A percentile compares a stretch with the other conserved stretches of the same genome.
phyloP scores from a whole-genome alignment of 1,140 invertebrate species.

The Atta cephalotes region DNA sequence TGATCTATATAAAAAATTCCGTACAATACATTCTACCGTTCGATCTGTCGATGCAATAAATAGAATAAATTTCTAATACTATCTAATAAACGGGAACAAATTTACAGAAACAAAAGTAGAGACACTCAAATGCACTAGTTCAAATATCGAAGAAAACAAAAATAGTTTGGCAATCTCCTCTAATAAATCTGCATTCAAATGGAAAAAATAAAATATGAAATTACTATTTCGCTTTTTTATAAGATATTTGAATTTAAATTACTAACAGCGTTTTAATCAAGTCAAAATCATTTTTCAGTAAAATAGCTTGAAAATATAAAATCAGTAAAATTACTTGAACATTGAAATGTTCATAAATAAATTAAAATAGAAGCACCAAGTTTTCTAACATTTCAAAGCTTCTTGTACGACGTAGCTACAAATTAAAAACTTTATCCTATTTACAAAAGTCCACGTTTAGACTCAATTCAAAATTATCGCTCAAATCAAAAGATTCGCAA shows the following conservation, averaged over 20 bases:
- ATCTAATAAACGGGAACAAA: constrained; percentile 6
- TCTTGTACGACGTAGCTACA: background rate
- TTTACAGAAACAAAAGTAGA: background rate
- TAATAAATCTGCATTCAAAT: background rate
- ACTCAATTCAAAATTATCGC: background rate
- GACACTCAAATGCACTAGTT: background rate
- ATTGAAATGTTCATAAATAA: background rate
- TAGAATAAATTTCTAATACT: constrained; percentile 24
- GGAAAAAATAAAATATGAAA: background rate
- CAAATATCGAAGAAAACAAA: background rate
- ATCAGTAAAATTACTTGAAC: constrained; percentile 2
- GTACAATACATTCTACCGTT: background rate
- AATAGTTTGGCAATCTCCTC: constrained; percentile 14
- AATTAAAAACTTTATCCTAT: background rate
- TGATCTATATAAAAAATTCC: background rate
- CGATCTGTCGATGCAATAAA: background rate
- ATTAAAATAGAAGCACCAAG: background rate
- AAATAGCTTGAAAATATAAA: no score
- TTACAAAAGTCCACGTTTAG: background rate
- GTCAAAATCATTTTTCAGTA: background rate
- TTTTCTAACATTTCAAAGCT: background rate
- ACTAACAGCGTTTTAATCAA: background rate
- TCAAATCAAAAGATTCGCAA: background rate
- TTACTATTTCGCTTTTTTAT: background rate
- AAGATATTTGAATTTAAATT: background rate